Conservation (phyloP, 2,888 invertebrate genomes). For the Buathra laborator region DNA sequence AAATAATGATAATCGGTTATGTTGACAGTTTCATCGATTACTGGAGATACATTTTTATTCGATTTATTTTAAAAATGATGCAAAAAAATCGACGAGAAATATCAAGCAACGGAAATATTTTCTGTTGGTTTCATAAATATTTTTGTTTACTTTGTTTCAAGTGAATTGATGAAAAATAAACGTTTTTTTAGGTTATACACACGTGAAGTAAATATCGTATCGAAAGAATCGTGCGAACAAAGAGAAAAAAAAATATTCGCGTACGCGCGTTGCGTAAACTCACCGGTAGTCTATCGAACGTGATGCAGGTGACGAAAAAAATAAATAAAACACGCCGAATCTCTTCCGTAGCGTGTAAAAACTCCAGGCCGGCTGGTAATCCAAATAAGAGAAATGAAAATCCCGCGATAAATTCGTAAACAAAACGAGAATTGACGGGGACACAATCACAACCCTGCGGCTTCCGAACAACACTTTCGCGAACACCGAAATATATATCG, state of each 20-base stretch:
- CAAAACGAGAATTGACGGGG: background rate
- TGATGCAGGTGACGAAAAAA: background rate
- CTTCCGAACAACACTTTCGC: constrained; percentile 12
- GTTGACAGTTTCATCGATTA: background rate
- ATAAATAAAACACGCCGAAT: background rate
- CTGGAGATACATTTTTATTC: too few relatives aligned
- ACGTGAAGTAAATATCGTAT: background rate
- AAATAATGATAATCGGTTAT: background rate
- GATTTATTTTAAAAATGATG: too few relatives aligned
- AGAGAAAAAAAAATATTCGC: background rate
- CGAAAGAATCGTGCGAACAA: background rate
- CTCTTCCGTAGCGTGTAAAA: background rate
- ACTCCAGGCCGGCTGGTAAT: background rate
- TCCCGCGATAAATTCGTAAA: background rate
- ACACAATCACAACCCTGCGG: background rate
- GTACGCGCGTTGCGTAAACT: background rate
- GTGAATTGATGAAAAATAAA: too few relatives aligned
- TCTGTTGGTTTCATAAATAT: background rate
- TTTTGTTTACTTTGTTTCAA: background rate
- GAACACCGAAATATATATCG: background rate
- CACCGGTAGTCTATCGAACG: background rate
- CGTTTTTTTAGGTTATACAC: background rate
- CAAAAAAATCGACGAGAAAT: too few relatives aligned
- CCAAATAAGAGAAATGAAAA: background rate
- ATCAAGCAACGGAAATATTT: too few relatives aligned